Base-by-base conservation (phyloP, 2,797 vertebrate genomes). In the Pagetopsis macropterus region DNA sequence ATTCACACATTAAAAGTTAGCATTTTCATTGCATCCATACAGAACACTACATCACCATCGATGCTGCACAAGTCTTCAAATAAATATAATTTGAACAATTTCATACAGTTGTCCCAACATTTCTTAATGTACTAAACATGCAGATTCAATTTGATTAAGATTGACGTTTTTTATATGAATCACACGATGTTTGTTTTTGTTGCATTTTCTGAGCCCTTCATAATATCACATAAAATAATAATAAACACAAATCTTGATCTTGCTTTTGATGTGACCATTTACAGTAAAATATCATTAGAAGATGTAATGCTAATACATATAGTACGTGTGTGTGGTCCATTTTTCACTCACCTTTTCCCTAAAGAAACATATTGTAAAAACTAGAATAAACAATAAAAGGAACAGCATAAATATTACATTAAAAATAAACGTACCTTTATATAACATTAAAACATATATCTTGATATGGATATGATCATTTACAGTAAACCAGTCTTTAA, bases 11-110 rank as follows among this genome's bases (percentile, higher is more conserved):
- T n/a, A 21, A 2, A 65, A 45, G 9, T 13, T 4, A 5, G 8
- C 9, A 4, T 65, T 75, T 76, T 51, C n/a, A 44, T 31, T 33
- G 12, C 16, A 52, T 56, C 67, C 9, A 61, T 27, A 52, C 2
- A 49, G 40, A 71, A 59, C 19, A 19, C n/a, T 14, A 37, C 27
- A 44, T 72, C 27, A 31, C 51, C 65, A 0, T 61, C 11, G 61
- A 11, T 65, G 31, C 54, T 68, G 23, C 23, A 61, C 48, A 59
- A 46, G 19, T 61, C 50, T 52, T 54, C 6, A 64, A 74, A 79
- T 51, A 51, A 63, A 76, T 51, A 7, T 50, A 4, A 23, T 31
- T 55, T 45, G 33, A 76, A 37, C 6, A 43, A 23, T 56, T 64
- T 59, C 10, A 64, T 8, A 45, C 17, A 41, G 16, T 19, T 45